These are phyloP conservation scores for Nomia melanderi DNA, from an alignment of 1,140 invertebrate genomes.

Conservation along the genomic window DNA sequence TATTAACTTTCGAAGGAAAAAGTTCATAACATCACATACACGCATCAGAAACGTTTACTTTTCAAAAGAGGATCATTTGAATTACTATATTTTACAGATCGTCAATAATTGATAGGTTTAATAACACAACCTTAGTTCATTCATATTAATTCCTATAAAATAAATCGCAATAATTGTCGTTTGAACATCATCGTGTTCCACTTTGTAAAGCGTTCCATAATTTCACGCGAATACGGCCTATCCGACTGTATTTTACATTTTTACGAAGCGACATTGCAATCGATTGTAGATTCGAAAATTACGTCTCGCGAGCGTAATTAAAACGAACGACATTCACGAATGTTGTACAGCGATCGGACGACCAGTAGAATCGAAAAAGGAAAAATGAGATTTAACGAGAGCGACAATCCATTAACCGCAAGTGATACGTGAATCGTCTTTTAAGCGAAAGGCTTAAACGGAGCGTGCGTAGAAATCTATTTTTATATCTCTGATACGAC, in stretches of 20 bases:
- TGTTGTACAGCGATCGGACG: neutral
- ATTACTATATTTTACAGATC: no score
- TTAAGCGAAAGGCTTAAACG: conserved; percentile 14
- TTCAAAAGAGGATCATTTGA: no score
- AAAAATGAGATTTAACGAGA: conserved; percentile 6
- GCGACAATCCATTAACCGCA: conserved; percentile 25
- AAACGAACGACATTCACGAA: neutral
- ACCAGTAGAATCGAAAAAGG: neutral
- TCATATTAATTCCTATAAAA: no score
- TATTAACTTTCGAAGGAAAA: no score
- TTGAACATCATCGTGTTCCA: neutral
- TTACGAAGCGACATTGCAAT: neutral
- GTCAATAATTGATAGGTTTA: no score
- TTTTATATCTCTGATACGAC: conserved; percentile 33
- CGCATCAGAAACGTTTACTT: no score
- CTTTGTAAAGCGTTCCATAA: neutral
- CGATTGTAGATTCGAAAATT: neutral
- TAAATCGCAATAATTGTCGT: neutral
- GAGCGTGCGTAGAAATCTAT: conserved; percentile 39
- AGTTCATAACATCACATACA: no score
- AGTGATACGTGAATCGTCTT: conserved; percentile 27
- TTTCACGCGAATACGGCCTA: conserved; percentile 1
- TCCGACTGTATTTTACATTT: neutral
- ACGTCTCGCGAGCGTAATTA: neutral
- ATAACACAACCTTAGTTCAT: no score